Conservation (phyloP, 1,140 invertebrate genomes). For the Drosophila tsacasi region DNA sequence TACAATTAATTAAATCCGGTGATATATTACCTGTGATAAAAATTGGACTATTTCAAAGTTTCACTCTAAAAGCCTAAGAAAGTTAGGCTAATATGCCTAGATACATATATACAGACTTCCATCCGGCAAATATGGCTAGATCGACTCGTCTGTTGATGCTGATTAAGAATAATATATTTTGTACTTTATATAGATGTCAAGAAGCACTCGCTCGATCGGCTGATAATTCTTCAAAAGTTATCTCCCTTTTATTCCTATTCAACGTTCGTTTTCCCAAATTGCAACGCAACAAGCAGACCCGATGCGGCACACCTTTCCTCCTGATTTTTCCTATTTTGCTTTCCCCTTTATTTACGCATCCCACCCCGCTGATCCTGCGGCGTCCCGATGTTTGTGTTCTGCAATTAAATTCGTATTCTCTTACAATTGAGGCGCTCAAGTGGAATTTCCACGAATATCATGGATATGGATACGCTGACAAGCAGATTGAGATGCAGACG, state of each 20-base stretch:
- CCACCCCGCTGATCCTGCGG: constrained; percentile 11
- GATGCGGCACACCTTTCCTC: constrained; percentile 26
- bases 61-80: too few relatives aligned
- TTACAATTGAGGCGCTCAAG: constrained; percentile 79
- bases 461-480: constrained; percentile 81
- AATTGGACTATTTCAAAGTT: too few relatives aligned
- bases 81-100: too few relatives aligned
- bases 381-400: constrained; percentile 69
- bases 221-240: too few relatives aligned
- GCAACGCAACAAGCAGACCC: neutral
- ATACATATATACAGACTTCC: too few relatives aligned
- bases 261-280: constrained; percentile 4
- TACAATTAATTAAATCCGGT: too few relatives aligned
- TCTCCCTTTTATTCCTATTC: neutral
- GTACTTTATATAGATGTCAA: neutral
- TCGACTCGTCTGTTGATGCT: neutral
- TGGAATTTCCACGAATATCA: constrained; percentile 80
- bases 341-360: constrained; percentile 32
- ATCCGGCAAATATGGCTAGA: neutral
- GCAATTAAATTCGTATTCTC: constrained; percentile 82
- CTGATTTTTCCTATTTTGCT: constrained; percentile 16
- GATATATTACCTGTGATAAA: too few relatives aligned
- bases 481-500: constrained; percentile 81
- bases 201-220: neutral
- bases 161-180: neutral